Percentiles rank a stretch among this genome's conserved stretches.
phyloP scores from a whole-genome alignment of 2,113 vertebrate species.

The Neofelis nebulosa region DNA sequence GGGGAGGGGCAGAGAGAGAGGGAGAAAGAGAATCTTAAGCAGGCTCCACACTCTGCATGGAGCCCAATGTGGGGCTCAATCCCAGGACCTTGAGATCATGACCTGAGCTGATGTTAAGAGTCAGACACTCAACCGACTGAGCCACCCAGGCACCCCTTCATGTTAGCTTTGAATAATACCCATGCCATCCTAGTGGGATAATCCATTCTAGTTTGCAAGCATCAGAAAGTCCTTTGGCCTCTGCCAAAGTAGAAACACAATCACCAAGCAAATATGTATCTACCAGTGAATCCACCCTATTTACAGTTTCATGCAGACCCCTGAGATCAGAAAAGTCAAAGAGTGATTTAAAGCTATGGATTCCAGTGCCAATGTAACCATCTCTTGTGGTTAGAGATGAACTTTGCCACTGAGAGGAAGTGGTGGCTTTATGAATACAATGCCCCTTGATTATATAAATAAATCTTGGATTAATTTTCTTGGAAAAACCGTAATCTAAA shows the following conservation, averaged over 20 bases:
- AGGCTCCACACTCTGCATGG: no score
- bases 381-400: background rate
- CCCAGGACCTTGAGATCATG: no score
- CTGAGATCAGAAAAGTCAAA: background rate
- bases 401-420: background rate
- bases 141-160: no score
- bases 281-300: background rate
- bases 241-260: background rate
- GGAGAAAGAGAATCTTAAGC: no score
- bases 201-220: background rate
- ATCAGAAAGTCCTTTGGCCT: background rate
- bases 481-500: background rate
- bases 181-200: background rate
- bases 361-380: background rate
- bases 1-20: no score
- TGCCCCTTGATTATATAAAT: background rate
- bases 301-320: background rate
- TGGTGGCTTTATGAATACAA: background rate
- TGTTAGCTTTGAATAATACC: accelerated
- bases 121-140: no score
- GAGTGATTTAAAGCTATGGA: background rate
- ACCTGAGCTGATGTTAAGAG: no score
- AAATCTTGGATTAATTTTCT: background rate
- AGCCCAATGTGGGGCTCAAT: no score
- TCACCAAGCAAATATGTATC: background rate